Evolutionary conservation across 2,888 invertebrate genomes (phyloP), one percentile per base, ranked within the genome.

Genomic region (Habroteleia sp.): DNA sequence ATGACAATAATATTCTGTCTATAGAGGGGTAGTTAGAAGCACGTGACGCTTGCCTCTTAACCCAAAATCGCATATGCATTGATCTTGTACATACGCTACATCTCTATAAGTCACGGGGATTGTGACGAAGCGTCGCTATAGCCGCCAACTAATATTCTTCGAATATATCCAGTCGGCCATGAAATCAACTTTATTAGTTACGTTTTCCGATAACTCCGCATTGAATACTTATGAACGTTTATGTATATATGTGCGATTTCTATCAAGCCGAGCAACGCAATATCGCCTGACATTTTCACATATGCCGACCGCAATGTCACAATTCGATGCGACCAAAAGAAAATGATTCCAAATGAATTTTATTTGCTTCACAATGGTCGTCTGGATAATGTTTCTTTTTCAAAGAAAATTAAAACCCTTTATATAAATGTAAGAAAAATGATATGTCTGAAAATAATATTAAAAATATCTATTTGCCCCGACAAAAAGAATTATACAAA

Each of bases 31-130:
- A 85, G 87, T 88, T 88, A 87, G 80, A 81, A 84, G 82, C 88
- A 88, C 85, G 84, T 88, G 88, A 87, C 88, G 88, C 86, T 81
- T 81, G 85, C 80, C 85, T 85, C 84, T 85, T 86, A 83, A 83
- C 82, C 85, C 78, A 79, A 84, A 82, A 84, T 81, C 78, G 78
- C 76, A 79, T 78, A 79, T 77, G 71, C 74, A 62, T 74, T 54
- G 56, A 79, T 79, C 62, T 71, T 56, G 77, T 77, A 71, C 74
- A 41, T 71, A 71, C 46, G 42, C 48, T 41, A 39, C 35, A 58
- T 63, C 48, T 35, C 41, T 63, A 73, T 52, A 68, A 74, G 74
- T 74, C 66, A 66, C 42, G 37, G 60, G 44, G 29, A 35, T n/a
- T 41, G 54, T 62, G 62, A 62, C 62, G 31, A 31, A 46, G 52